A percentile compares a stretch with the other conserved stretches of the same genome.
Evolutionary conservation across 2,888 invertebrate species (phyloP).

Genomic region (Drosophila phalerata): DNA sequence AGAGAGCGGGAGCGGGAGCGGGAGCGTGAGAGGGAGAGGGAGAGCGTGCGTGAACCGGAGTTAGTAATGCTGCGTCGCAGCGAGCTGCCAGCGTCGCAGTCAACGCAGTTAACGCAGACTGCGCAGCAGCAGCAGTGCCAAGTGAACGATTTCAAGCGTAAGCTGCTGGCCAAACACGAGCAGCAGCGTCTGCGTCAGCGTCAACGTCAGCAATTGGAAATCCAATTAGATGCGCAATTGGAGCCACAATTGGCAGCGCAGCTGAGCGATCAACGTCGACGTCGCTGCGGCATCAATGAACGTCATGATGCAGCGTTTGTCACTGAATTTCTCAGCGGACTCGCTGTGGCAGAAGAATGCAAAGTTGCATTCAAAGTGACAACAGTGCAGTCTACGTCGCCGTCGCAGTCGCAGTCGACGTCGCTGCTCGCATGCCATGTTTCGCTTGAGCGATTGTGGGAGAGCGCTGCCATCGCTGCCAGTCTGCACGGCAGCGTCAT

Average conservation of each 20-base stretch:
- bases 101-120: background rate
- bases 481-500: conserved; percentile 61
- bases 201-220: conserved; percentile 19
- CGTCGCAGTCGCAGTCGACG: background rate
- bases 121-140: conserved; percentile 54
- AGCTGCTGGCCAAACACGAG: conserved; percentile 77
- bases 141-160: conserved; percentile 83
- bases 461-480: conserved; percentile 52
- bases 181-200: conserved; percentile 14
- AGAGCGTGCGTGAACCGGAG: conserved; percentile 25
- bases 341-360: conserved; percentile 15
- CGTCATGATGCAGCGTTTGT: conserved; percentile 78
- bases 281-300: conserved; percentile 81
- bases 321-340: conserved; percentile 76
- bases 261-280: conserved; percentile 30
- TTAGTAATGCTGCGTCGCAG: conserved; percentile 43
- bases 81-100: conserved; percentile 1
- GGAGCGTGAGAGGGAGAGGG: conserved; percentile 16
- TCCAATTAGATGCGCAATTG: conserved; percentile 19
- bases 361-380: conserved; percentile 3
- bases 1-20: conserved; percentile 33
- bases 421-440: conserved; percentile 23
- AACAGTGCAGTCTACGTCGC: background rate
- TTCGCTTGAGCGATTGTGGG: conserved; percentile 52
- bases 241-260: conserved; percentile 9